Evolutionary conservation across 2,888 invertebrate genomes (phyloP), one percentile per base, ranked within the genome.

Genomic region (Drosophila phalerata): DNA sequence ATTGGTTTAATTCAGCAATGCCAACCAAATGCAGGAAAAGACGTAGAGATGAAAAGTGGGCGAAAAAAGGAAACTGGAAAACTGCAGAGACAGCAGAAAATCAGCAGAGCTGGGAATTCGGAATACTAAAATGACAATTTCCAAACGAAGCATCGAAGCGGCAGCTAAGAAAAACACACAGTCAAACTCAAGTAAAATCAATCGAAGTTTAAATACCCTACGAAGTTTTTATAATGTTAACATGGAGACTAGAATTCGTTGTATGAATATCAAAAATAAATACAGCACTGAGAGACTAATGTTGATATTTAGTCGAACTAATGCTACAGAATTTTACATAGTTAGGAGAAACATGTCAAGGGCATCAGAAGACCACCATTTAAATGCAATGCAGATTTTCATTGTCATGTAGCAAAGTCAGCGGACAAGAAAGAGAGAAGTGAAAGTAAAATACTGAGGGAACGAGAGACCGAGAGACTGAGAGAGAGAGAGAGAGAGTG

Each of bases 1-100:
- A 91, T 91, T 91, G 90, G 86, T 90, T 87, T 90, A 91, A 90
- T 88, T 89, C 89, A 90, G 85, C 89, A 90, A 88, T 90, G 90
- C 90, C 90, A 87, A 77, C 85, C 80, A 76, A 85, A 85, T 77
- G 68, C 60, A 64, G 48, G 49, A 40, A 49, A 48, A 65, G 49
- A 42, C 28, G 28, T 8, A 64, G 38, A 38, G 51, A 40, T 42
- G 61, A 63, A 55, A 30, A 13, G 17, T 10, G 45, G 48, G 40
- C 6, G 6, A 56, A 45, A 22, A 51, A 60, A 56, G 51, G 37
- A 68, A 84, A 77, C 67, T 73, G 69, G 70, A 58, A 84, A 81
- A 78, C 74, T 85, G 87, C 87, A 85, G 71, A 86, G 66, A 72
- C 71, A 80, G 80, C 80, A 80, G 55, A 80, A 84, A 86, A 86